Evolutionary conservation across 2,888 invertebrate genomes (phyloP).

Genomic region (Invenusta paracnida): DNA sequence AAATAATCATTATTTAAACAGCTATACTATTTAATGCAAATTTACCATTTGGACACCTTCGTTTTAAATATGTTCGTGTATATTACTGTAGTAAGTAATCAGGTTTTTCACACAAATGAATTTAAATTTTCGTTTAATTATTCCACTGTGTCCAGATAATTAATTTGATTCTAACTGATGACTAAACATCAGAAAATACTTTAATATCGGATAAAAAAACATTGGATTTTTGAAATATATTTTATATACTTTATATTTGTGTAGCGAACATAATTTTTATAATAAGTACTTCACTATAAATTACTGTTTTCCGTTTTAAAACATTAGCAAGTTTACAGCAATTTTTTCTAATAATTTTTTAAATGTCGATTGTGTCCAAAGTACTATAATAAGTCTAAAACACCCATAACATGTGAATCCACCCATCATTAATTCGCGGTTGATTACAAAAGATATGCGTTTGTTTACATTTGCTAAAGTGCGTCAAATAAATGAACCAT

Average conservation of each 20-base stretch:
- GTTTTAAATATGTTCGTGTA: not conserved
- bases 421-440: not conserved
- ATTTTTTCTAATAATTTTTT: not conserved
- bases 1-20: too few relatives aligned
- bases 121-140: not conserved
- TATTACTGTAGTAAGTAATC: not conserved
- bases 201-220: not conserved
- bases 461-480: not conserved
- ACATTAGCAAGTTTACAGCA: not conserved
- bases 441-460: not conserved
- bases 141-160: not conserved
- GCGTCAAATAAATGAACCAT: not conserved
- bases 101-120: not conserved
- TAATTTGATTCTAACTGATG: not conserved
- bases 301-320: not conserved
- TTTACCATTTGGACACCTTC: not conserved
- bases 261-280: not conserved
- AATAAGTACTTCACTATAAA: not conserved
- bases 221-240: not conserved
- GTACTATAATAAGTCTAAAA: not conserved
- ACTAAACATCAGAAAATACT: not conserved
- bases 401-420: too few relatives aligned
- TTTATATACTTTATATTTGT: not conserved
- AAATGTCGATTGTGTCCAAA: not conserved
- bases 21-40: not conserved